Base-by-base conservation (phyloP, 1,140 invertebrate genomes). In the Caerostris extrusa region DNA sequence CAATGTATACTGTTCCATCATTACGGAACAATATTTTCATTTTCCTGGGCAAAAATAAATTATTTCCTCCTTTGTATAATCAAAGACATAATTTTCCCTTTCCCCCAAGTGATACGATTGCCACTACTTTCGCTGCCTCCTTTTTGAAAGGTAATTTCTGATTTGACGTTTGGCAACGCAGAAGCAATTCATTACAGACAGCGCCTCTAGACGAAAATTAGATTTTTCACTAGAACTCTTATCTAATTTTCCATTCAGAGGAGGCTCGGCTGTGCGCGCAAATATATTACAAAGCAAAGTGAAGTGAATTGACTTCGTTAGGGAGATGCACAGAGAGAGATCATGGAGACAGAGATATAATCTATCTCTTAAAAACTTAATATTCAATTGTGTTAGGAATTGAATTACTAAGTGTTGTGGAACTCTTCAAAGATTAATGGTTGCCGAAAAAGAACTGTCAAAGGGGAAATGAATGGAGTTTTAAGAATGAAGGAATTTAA, bases 151-250 rank as follows among this genome's bases (percentile, higher is more conserved):
- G 8, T 82, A 82, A 82, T 82, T 82, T 82, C 34, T 53, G 77
- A 82, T 82, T 82, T 82, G 77, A 82, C 77, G 19, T 82, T 82
- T 34, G 77, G 77, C 77, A 82, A 82, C 7, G 77, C 34, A 82
- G 12, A 17, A 53, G 34, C 8, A 82, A 86, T 86, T 86, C 83
- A 86, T 86, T 57, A 86, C 6, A 7, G n/a, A 6, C 5, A 19
- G 12, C 83, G 55, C 56, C 83, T 58, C 10, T 3, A 86, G 53
- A 82, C 69, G 77, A 34, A 82, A 82, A 82, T 82, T 82, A 50
- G 77, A 82, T 82, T 82, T 82, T 82, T 53, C 8, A 55, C 7
- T 14, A 19, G 14, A 82, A 82, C 55, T 10, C 14, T 82, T 10
- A 53, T 50, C 34, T 55, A 82, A 12, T 82, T 82, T 82, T 82